Conservation (phyloP, 1,140 invertebrate species). For the Chelonus insularis region DNA sequence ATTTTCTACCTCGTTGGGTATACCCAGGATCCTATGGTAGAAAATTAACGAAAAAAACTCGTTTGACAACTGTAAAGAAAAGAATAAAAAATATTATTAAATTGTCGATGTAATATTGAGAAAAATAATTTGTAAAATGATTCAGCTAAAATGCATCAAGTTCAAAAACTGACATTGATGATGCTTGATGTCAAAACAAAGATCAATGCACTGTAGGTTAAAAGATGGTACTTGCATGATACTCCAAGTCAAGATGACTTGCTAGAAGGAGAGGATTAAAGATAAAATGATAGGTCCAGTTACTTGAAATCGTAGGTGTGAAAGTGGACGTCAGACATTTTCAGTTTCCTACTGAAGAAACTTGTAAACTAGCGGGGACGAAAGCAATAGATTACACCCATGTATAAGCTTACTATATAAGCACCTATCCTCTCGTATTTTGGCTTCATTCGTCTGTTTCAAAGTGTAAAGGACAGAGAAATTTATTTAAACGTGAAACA, state of each 20-base stretch:
- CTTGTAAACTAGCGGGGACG: too few species aligned
- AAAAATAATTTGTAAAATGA: not conserved
- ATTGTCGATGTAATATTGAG: too few species aligned
- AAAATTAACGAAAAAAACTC: too few species aligned
- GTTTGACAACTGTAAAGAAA: too few species aligned
- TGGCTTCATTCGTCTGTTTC: conserved; percentile 20
- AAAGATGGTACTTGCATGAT: not conserved
- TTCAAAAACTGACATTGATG: not conserved
- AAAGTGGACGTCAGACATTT: not conserved
- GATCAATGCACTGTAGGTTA: not conserved
- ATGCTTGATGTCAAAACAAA: not conserved
- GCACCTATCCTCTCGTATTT: conserved; percentile 9
- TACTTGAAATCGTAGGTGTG: conserved; percentile 1
- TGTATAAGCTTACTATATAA: conserved; percentile 16
- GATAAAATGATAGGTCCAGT: conserved; percentile 4
- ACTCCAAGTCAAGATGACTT: not conserved
- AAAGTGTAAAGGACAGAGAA: conserved; percentile 4
- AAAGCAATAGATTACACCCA: not conserved
- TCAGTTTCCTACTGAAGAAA: not conserved
- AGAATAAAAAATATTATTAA: too few species aligned
- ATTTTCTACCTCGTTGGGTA: too few species aligned
- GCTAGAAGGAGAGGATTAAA: not conserved
- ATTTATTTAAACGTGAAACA: not conserved
- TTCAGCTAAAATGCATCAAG: not conserved
- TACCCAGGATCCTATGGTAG: too few species aligned